Evolutionary conservation across 1,140 invertebrate genomes (phyloP), one percentile per base, ranked within the genome.

Genomic region (Caenorhabditis remanei): DNA sequence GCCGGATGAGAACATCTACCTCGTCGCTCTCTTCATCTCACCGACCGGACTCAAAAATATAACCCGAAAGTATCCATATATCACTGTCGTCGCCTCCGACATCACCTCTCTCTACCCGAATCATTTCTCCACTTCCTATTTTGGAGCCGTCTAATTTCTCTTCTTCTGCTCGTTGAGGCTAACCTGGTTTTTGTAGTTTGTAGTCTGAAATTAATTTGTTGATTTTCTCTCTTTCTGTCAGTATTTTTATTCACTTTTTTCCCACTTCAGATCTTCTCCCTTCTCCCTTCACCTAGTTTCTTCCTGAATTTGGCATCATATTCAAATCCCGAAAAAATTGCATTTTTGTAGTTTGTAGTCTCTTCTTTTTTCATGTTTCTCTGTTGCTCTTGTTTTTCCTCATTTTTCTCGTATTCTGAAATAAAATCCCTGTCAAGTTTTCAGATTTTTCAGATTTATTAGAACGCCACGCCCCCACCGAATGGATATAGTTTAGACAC

Each of bases 21-120:
- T 91, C 21, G 63, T 91, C 11, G 84, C 87, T 6, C 84, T 92
- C 32, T 91, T 91, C 86, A 84, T 89, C 16, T 89, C 75, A 16
- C 91, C 89, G 13, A 87, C 87, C 24, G 83, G 90, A 21, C 21
- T 90, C 9, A 87, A 65, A 32, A 55, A 40, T 83, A 85, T 85
- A 56, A 79, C 53, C 46, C 6, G 56, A 79, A 48, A 43, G 14
- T 53, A 84, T 90, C 65, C 71, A 89, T 89, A 85, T 61, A 84
- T 90, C 24, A 88, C 63, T 21, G 43, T 65, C 14, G 65, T 90
- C n/a, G 55, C 56, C n/a, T 85, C 84, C 21, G 61, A 85, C 19
- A 85, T 67, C 61, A 50, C 56, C 13, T 65, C 56, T n/a, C 56
- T 65, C n/a, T 50, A 63, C 21, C 84, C 84, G 2, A 61, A 63